Evolutionary conservation across 2,113 vertebrate species (phyloP).

Genomic region (Epinephelus lanceolatus): DNA sequence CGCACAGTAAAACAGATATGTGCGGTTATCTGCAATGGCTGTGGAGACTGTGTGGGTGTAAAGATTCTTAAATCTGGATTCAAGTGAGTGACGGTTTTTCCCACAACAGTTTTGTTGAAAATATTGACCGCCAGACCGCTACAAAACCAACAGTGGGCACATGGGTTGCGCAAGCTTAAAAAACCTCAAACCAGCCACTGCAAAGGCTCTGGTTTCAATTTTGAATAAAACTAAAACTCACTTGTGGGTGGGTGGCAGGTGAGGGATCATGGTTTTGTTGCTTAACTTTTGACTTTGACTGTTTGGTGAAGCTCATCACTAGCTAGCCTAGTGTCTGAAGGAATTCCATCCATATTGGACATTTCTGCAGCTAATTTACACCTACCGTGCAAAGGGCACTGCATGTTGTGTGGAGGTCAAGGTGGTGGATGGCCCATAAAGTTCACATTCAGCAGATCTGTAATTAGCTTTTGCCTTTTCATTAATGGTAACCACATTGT

Average conservation of each 20-base stretch:
- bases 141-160: not conserved
- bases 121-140: not conserved
- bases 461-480: too few species aligned
- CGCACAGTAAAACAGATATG: not conserved
- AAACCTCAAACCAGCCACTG: not conserved
- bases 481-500: too few species aligned
- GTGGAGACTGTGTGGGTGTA: not conserved
- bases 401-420: too few species aligned
- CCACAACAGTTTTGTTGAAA: not conserved
- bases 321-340: not conserved
- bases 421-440: too few species aligned
- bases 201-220: not conserved
- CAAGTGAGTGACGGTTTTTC: not conserved
- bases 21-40: slow-evolving; percentile 7
- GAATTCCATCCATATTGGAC: too few species aligned
- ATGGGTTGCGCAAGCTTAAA: not conserved
- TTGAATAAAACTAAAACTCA: too few species aligned
- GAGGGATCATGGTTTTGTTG: not conserved
- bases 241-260: not conserved
- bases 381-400: too few species aligned
- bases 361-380: too few species aligned
- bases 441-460: too few species aligned
- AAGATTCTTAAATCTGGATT: not conserved
- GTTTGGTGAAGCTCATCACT: not conserved
- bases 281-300: not conserved